Evolutionary conservation across 2,888 invertebrate species (phyloP).

Genomic region (Girardia tigrina): DNA sequence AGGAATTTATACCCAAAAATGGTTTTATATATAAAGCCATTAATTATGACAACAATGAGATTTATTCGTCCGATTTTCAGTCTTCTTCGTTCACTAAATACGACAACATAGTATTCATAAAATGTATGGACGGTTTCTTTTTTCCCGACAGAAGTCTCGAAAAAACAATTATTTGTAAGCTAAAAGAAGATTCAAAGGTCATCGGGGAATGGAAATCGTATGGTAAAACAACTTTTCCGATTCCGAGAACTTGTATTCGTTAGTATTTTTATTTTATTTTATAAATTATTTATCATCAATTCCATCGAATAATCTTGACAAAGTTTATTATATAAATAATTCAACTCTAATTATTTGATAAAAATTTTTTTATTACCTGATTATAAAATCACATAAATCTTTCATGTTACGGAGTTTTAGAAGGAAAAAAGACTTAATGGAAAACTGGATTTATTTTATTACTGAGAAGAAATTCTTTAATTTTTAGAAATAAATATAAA

Average conservation of each 20-base stretch:
- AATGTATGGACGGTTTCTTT: slow-evolving; percentile 27
- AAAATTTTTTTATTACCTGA: no score
- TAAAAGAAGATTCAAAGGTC: not conserved
- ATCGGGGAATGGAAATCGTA: slow-evolving; percentile 27
- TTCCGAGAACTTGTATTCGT: slow-evolving; percentile 21
- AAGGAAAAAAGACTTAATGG: no score
- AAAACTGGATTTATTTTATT: no score
- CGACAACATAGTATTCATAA: slow-evolving; percentile 26
- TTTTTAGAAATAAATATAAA: no score
- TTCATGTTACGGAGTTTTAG: no score
- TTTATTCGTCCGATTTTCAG: slow-evolving; percentile 7
- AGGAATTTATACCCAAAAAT: not conserved
- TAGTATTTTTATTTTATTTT: slow-evolving; percentile 21
- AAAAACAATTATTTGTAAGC: slow-evolving; percentile 31
- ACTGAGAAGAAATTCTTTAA: no score
- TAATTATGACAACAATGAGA: not conserved
- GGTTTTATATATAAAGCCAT: slow-evolving; percentile 20
- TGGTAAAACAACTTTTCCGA: slow-evolving; percentile 9
- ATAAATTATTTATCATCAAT: no score
- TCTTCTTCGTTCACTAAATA: slow-evolving; percentile 21
- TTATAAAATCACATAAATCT: no score
- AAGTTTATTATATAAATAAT: no score
- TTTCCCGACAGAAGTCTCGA: slow-evolving; percentile 31
- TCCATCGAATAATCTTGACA: no score
- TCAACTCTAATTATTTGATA: no score